These are phyloP conservation scores for Liparis tanakae DNA, from an alignment of 2,797 vertebrate species.

Conservation along the genomic window DNA sequence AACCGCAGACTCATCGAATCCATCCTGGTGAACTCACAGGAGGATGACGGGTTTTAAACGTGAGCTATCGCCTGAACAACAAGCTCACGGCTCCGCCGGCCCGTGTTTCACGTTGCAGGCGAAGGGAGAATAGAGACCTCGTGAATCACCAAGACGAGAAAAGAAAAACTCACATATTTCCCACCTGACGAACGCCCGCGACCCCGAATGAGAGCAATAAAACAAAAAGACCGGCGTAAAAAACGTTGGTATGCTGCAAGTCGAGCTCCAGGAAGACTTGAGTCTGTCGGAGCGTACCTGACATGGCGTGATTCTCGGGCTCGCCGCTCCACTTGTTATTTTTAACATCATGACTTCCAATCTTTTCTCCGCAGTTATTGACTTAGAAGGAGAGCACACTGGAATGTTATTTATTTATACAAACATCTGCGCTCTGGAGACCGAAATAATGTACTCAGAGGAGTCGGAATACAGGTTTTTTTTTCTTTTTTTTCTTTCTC, in stretches of 20 bases:
- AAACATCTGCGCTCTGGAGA: conserved; percentile 62
- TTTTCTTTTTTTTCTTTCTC: background rate
- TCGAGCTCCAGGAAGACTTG: conserved; percentile 3
- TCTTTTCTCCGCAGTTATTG: conserved; percentile 70
- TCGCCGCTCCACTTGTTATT: conserved; percentile 65
- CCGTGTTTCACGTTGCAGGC: background rate
- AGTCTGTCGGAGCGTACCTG: conserved; percentile 29
- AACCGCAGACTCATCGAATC: conserved; percentile 1
- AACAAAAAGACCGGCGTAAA: background rate
- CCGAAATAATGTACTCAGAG: conserved; percentile 49
- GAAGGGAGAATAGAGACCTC: background rate
- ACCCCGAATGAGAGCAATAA: background rate
- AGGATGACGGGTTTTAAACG: conserved; percentile 3
- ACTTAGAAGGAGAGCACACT: conserved; percentile 70
- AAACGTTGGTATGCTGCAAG: background rate
- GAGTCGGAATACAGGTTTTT: conserved; percentile 4
- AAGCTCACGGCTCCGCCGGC: background rate
- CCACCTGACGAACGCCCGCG: background rate
- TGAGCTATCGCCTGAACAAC: conserved; percentile 3
- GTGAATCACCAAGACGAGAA: background rate
- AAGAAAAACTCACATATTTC: background rate
- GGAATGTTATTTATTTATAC: conserved; percentile 79
- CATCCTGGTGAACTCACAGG: background rate
- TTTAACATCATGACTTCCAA: conserved; percentile 57
- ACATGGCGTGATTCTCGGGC: conserved; percentile 46